Conservation (phyloP, 30 jellyfish, hydroid and myxozoan species). For the Aurelia aurita region DNA sequence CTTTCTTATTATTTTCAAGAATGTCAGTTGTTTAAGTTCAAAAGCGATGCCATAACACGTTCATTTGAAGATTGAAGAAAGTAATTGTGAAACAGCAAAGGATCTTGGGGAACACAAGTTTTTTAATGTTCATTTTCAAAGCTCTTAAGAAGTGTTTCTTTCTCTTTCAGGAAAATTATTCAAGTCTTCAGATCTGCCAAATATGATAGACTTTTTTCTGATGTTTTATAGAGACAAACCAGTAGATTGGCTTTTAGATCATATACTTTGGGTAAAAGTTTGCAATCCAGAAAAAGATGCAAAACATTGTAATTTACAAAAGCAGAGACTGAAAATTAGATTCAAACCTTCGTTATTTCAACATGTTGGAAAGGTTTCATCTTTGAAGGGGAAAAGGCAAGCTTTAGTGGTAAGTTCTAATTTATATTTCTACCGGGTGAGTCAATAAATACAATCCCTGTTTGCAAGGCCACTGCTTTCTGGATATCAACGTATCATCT, state of each 20-base stretch:
- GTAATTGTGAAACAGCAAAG: too few species aligned
- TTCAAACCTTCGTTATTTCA: conserved; percentile 95
- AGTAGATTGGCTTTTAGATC: conserved; percentile 95
- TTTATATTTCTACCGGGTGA: neutral
- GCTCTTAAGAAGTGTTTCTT: neutral
- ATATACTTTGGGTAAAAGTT: conserved; percentile 86
- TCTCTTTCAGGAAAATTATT: conserved; percentile 76
- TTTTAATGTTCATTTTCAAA: neutral
- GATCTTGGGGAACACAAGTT: too few species aligned
- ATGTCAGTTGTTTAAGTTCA: too few species aligned
- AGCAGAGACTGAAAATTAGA: conserved; percentile 70
- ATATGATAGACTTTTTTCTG: conserved; percentile 77
- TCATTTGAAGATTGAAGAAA: too few species aligned
- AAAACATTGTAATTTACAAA: conserved; percentile 79
- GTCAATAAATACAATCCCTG: too few species aligned
- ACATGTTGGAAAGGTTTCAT: conserved; percentile 93
- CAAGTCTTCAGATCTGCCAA: conserved; percentile 70
- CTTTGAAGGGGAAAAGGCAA: conserved; percentile 92
- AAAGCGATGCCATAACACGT: too few species aligned
- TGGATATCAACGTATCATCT: too few species aligned
- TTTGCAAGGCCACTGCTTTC: too few species aligned
- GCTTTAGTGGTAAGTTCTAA: conserved; percentile 67
- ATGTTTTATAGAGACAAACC: conserved; percentile 95
- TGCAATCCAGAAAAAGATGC: conserved; percentile 94
- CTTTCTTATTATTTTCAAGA: too few species aligned